Percentiles rank a stretch among this genome's conserved stretches.
Conservation (phyloP, 2,888 invertebrate genomes). For the Drosophila neonasuta region DNA sequence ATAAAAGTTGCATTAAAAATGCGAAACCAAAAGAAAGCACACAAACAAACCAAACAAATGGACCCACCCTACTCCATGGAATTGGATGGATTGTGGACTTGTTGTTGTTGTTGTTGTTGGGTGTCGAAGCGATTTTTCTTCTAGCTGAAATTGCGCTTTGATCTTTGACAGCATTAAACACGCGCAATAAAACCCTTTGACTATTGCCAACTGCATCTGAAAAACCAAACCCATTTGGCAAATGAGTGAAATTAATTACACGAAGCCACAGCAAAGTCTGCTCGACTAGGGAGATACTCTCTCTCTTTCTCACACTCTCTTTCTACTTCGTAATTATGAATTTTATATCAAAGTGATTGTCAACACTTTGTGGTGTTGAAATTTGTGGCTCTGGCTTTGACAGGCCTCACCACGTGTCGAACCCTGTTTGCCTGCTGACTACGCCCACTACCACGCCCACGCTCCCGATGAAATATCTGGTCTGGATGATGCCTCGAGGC, state of each 20-base stretch:
- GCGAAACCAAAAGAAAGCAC: conserved; percentile 42
- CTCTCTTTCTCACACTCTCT: neutral
- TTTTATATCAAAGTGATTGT: conserved; percentile 57
- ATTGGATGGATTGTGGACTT: neutral
- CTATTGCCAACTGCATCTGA: conserved; percentile 27
- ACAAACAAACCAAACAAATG: conserved; percentile 18
- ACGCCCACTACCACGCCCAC: conserved; percentile 29
- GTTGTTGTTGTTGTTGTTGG: neutral
- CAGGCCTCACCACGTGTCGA: conserved; percentile 60
- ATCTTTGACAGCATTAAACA: conserved; percentile 69
- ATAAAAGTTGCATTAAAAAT: conserved; percentile 60
- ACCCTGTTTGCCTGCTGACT: conserved; percentile 57
- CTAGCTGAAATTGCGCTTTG: conserved; percentile 57
- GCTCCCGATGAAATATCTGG: conserved; percentile 1
- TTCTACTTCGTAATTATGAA: conserved; percentile 46
- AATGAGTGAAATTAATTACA: conserved; percentile 73
- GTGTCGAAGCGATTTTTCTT: conserved; percentile 55
- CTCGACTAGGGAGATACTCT: conserved; percentile 10
- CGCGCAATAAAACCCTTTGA: conserved; percentile 71
- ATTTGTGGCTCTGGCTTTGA: conserved; percentile 48
- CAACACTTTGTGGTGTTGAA: conserved; percentile 50
- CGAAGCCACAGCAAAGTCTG: conserved; percentile 57
- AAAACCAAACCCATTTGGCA: conserved; percentile 62
- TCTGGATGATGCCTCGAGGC: conserved; percentile 48
- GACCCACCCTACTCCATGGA: conserved; percentile 6